Conservation (phyloP, 2,113 vertebrate species). For the Silurus asotus region DNA sequence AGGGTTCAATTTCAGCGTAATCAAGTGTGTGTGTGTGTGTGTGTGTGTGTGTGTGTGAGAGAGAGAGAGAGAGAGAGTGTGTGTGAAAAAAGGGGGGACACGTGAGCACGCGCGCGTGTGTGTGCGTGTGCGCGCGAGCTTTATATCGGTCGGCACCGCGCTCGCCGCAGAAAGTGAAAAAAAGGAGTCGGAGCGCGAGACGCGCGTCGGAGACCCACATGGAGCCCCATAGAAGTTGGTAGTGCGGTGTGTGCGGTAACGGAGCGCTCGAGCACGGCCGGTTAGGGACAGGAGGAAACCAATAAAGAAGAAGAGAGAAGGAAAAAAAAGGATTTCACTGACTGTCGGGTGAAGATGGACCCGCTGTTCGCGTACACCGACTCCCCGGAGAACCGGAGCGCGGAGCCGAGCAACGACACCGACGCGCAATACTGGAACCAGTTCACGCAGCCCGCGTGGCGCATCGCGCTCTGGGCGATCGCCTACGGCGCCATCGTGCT, state of each 20-base stretch:
- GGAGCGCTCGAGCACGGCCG: conserved; percentile 19
- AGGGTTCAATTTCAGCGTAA: too few species aligned
- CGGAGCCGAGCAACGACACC: conserved; percentile 53
- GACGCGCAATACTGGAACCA: conserved; percentile 73
- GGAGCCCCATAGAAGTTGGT: background rate
- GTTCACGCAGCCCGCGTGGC: conserved; percentile 90
- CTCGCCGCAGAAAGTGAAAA: background rate
- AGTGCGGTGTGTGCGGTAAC: background rate
- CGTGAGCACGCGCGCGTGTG: background rate
- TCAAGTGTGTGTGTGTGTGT: too few species aligned
- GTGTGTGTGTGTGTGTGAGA: background rate
- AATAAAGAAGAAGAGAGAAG: background rate
- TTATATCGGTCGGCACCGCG: background rate
- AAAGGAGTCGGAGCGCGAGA: background rate
- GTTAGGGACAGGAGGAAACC: conserved; percentile 2
- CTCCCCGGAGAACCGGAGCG: conserved; percentile 56
- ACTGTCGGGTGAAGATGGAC: conserved; percentile 60
- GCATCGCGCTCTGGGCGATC: conserved; percentile 88
- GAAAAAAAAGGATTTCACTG: background rate
- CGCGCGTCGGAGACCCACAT: background rate
- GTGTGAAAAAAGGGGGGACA: background rate
- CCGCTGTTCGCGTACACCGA: conserved; percentile 62
- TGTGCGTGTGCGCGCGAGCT: background rate
- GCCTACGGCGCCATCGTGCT: conserved; percentile 87
- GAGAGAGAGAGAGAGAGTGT: background rate